Evolutionary conservation across 2,113 vertebrate species (phyloP).

Genomic region (Poecilia latipinna): DNA sequence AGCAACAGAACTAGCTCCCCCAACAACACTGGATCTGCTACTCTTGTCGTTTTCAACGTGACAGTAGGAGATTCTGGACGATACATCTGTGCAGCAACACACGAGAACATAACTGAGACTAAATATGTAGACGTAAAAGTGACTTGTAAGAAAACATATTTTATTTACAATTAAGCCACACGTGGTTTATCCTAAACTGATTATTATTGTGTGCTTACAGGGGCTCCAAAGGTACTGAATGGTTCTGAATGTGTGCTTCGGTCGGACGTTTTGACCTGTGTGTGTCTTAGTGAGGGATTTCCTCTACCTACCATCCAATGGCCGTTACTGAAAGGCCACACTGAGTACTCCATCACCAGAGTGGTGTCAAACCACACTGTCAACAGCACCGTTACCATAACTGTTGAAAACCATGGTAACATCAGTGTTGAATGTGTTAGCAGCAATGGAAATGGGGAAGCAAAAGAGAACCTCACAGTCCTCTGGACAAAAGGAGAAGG

Average conservation of each 20-base stretch:
- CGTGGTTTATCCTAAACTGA: not conserved
- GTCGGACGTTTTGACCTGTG: slow-evolving; percentile 44
- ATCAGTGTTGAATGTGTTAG: slow-evolving; percentile 39
- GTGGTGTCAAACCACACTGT: slow-evolving; percentile 19
- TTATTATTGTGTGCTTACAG: not conserved
- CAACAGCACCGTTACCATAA: slow-evolving; percentile 43
- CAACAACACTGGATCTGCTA: not conserved
- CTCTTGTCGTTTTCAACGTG: slow-evolving; percentile 25
- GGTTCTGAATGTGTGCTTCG: slow-evolving; percentile 40
- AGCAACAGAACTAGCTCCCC: not conserved
- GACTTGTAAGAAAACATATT: slow-evolving; percentile 48
- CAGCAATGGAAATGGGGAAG: slow-evolving; percentile 25
- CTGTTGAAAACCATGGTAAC: not conserved
- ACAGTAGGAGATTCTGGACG: slow-evolving; percentile 24
- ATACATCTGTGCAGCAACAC: slow-evolving; percentile 52
- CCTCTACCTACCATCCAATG: slow-evolving; percentile 61
- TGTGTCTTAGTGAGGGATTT: slow-evolving; percentile 53
- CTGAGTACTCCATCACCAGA: slow-evolving; percentile 29
- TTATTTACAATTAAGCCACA: not conserved
- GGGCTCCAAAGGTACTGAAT: not conserved
- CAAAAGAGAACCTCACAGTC: slow-evolving; percentile 17
- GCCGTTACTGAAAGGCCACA: slow-evolving; percentile 35
- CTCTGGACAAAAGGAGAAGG: not conserved
- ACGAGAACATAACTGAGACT: slow-evolving; percentile 4
- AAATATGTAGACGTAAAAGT: slow-evolving; percentile 23